Percentiles rank a stretch among this genome's conserved stretches.
Conservation (phyloP, 2,888 invertebrate species). For the Ophion costatus region DNA sequence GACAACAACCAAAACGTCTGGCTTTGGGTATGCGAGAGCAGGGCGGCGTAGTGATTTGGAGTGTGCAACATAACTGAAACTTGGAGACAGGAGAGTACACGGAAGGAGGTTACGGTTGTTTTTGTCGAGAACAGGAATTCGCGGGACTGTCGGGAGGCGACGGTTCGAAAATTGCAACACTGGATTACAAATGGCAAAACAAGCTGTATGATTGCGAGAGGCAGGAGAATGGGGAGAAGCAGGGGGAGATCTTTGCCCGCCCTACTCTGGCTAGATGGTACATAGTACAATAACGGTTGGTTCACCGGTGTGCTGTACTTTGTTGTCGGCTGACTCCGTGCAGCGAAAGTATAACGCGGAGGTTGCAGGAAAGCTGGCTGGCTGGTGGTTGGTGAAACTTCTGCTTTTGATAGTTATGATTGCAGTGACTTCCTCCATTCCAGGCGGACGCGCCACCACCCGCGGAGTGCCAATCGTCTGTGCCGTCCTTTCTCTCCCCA, state of each 20-base stretch:
- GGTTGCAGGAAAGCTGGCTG: conserved; percentile 58
- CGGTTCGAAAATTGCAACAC: conserved; percentile 73
- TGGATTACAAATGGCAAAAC: conserved; percentile 77
- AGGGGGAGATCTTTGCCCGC: neutral
- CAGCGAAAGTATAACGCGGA: conserved; percentile 47
- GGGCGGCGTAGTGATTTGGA: conserved; percentile 32
- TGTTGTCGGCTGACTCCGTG: conserved; percentile 21
- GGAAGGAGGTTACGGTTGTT: conserved; percentile 64
- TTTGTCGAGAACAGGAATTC: conserved; percentile 65
- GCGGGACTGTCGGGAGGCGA: conserved; percentile 48
- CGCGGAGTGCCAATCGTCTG: conserved; percentile 73
- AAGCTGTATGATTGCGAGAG: conserved; percentile 75
- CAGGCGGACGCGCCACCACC: conserved; percentile 71
- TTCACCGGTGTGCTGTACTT: conserved; percentile 12
- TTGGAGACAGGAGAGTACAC: conserved; percentile 28
- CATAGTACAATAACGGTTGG: conserved; percentile 24
- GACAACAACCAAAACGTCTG: conserved; percentile 20
- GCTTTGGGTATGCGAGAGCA: neutral
- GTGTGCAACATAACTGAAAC: conserved; percentile 28
- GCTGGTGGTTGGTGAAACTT: conserved; percentile 70
- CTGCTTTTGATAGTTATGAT: conserved; percentile 79
- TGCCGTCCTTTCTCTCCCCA: conserved; percentile 35
- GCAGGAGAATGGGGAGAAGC: conserved; percentile 16
- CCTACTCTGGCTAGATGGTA: conserved; percentile 11
- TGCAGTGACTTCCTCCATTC: conserved; percentile 72